Evolutionary conservation across 1,140 invertebrate genomes (phyloP), one percentile per base, ranked within the genome.

Genomic region (Scaptomyza pallida): DNA sequence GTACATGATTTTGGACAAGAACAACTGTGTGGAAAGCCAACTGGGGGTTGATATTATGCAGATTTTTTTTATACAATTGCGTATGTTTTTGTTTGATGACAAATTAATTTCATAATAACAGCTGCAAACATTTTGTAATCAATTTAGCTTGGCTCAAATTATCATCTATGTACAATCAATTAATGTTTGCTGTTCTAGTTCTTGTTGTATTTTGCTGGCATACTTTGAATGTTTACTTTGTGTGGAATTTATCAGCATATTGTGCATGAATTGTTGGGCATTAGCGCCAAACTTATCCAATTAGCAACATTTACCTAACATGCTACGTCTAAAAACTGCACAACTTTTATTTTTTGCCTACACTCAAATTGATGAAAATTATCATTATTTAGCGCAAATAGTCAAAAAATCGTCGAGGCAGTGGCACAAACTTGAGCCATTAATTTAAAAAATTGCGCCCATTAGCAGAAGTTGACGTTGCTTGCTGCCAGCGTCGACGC

Each of bases 21-120:
- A 43, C 47, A 50, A 50, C 16, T 51, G 48, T 33, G 15, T n/a
- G n/a, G n/a, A n/a, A 50, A 48, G 30, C 45, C 62, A 55, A 61
- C 50, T 44, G 59, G 60, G 50, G 33, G 41, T 63, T 75, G 67
- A 64, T 86, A 78, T 85, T 86, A 85, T 85, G 81, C 81, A 86
- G 81, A 85, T 86, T 85, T 86, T 63, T 63, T 33, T 37, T 23
- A 37, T 17, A 15, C 40, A 17, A 3, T 10, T 43, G 5, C 16
- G 21, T 41, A 5, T 37, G 54, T 68, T 83, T n/a, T 86, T 85
- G 80, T 86, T 85, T 85, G 81, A 85, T 80, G 64, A 85, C 81
- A 85, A 81, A 85, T 85, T 85, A 85, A 85, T 85, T 85, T 86
- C 74, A 85, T 88, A 86, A 85, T 85, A 85, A 85, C 81, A 85